phyloP scores from a whole-genome alignment of 2,888 invertebrate species.

The Unio pictorum region DNA sequence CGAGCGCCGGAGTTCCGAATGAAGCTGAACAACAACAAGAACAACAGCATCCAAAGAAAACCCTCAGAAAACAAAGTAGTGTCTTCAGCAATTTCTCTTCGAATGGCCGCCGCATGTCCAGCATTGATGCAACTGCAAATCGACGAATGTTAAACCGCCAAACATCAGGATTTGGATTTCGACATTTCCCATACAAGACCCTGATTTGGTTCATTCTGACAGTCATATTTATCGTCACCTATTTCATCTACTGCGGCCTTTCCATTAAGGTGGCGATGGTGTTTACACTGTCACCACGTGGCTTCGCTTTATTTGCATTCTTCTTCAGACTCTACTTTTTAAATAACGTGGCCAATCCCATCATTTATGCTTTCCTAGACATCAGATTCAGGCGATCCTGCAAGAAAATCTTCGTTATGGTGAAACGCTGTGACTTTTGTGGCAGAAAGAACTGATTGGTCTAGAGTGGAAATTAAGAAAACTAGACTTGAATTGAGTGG shows the following conservation, averaged over 20 bases:
- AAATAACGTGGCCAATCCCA: slow-evolving; percentile 24
- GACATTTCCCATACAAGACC: slow-evolving; percentile 27
- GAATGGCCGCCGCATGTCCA: neutral
- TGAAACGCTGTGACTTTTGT: too few species aligned
- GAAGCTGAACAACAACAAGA: too few species aligned
- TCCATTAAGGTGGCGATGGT: slow-evolving; percentile 12
- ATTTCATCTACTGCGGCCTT: slow-evolving; percentile 16
- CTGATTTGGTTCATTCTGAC: slow-evolving; percentile 28
- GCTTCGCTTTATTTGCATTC: slow-evolving; percentile 12
- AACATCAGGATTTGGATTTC: slow-evolving; percentile 27
- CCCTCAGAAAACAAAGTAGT: slow-evolving; percentile 24
- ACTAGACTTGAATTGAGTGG: too few species aligned
- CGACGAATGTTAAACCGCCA: slow-evolving; percentile 23
- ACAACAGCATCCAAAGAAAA: slow-evolving; percentile 10
- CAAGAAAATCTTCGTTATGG: slow-evolving; percentile 4
- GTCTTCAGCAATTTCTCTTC: slow-evolving; percentile 11
- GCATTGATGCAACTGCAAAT: slow-evolving; percentile 8
- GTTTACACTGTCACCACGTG: slow-evolving; percentile 9
- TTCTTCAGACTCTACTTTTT: slow-evolving; percentile 27
- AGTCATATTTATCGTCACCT: slow-evolving; percentile 20
- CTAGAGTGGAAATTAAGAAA: too few species aligned
- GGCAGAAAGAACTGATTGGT: too few species aligned
- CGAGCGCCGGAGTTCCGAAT: too few species aligned
- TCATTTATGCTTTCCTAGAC: slow-evolving; percentile 21
- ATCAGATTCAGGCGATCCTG: slow-evolving; percentile 18